These are phyloP conservation scores for Apotomis capreana DNA, from an alignment of 2,888 invertebrate genomes.

Conservation along the genomic window DNA sequence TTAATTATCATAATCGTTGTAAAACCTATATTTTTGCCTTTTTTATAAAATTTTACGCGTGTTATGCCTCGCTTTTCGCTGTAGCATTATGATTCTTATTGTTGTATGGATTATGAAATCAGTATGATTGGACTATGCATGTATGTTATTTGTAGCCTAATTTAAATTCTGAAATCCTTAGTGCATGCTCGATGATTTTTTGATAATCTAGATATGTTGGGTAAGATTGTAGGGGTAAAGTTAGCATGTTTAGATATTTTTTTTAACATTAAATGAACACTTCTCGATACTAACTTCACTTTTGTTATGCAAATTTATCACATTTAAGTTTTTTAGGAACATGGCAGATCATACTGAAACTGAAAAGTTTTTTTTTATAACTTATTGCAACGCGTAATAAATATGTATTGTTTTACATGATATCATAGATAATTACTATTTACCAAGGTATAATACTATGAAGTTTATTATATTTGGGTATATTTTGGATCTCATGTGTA, in stretches of 20 bases:
- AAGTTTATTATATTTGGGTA: background rate
- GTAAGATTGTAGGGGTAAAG: slow-evolving; percentile 5
- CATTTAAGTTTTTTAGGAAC: background rate
- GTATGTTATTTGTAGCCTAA: slow-evolving; percentile 25
- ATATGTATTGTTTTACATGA: too few species aligned
- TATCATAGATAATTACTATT: too few species aligned
- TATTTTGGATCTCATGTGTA: background rate
- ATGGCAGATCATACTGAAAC: background rate
- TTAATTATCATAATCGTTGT: background rate
- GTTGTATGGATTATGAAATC: slow-evolving; percentile 20
- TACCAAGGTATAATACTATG: too few species aligned
- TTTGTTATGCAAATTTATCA: background rate
- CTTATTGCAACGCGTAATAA: too few species aligned
- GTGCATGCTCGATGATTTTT: slow-evolving; percentile 28
- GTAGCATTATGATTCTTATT: slow-evolving; percentile 35
- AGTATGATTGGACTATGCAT: slow-evolving; percentile 27
- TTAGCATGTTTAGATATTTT: slow-evolving; percentile 14
- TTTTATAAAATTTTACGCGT: slow-evolving; percentile 27
- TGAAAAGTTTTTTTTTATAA: background rate
- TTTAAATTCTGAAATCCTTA: slow-evolving; percentile 5
- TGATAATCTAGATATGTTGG: slow-evolving; percentile 11
- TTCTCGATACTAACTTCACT: slow-evolving; percentile 4
- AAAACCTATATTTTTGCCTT: background rate
- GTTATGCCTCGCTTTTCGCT: slow-evolving; percentile 36
- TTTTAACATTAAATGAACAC: background rate